Conservation (phyloP, 2,888 invertebrate species). For the Habroteleia sp. region DNA sequence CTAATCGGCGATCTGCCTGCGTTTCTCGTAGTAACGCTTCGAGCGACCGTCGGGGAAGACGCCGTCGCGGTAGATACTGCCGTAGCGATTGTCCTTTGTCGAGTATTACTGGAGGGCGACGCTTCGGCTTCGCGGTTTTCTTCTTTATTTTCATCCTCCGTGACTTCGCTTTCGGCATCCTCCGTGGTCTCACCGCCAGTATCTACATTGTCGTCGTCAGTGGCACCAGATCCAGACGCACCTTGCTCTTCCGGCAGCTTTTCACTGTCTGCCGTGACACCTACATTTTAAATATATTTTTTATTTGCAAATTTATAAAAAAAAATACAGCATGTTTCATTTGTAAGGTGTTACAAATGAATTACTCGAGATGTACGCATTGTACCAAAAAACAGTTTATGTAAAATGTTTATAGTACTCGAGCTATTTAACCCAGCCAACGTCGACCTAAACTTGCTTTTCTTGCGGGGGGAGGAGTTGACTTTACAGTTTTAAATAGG, state of each 20-base stretch:
- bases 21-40: slow-evolving; percentile 74
- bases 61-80: slow-evolving; percentile 74
- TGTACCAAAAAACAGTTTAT: too few relatives aligned
- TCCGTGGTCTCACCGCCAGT: slow-evolving; percentile 71
- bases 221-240: slow-evolving; percentile 67
- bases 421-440: too few relatives aligned
- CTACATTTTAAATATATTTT: too few relatives aligned
- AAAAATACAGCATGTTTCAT: too few relatives aligned
- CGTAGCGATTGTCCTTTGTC: slow-evolving; percentile 77
- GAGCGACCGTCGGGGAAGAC: slow-evolving; percentile 65
- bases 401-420: too few relatives aligned
- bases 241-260: slow-evolving; percentile 81
- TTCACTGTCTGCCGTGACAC: slow-evolving; percentile 85
- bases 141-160: slow-evolving; percentile 81
- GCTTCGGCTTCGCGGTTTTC: slow-evolving; percentile 93
- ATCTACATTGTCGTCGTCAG: slow-evolving; percentile 73
- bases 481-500: too few relatives aligned
- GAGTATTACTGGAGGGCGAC: slow-evolving; percentile 84
- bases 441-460: too few relatives aligned
- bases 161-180: slow-evolving; percentile 80
- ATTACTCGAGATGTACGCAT: too few relatives aligned
- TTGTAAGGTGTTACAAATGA: too few relatives aligned
- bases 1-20: slow-evolving; percentile 76
- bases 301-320: too few relatives aligned
- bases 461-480: too few relatives aligned